These are phyloP conservation scores for Mylabris sibirica DNA, from an alignment of 2,888 invertebrate genomes.

Conservation along the genomic window DNA sequence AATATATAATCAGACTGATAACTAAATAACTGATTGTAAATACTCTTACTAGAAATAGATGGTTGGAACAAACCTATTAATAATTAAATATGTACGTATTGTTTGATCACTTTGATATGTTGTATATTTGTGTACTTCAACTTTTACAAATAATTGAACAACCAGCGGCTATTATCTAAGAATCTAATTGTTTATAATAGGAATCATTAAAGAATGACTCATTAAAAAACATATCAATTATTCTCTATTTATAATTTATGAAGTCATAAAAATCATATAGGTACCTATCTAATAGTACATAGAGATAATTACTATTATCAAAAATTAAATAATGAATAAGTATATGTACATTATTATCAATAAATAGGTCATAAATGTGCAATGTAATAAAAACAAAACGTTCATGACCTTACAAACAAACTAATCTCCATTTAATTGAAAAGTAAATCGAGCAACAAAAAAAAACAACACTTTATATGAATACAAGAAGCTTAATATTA, in stretches of 20 bases:
- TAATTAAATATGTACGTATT: no score
- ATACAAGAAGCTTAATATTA: not conserved
- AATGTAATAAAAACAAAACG: not conserved
- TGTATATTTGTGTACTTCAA: not conserved
- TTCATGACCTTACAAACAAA: constrained; percentile 6
- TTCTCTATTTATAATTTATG: not conserved
- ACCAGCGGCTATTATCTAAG: not conserved
- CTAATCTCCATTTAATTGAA: not conserved
- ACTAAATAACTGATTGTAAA: no score
- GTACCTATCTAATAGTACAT: no score
- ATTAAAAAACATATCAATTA: not conserved
- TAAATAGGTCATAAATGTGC: not conserved
- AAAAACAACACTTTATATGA: not conserved
- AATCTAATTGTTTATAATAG: not conserved
- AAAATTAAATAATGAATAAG: not conserved
- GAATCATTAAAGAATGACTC: not conserved
- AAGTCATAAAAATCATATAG: constrained; percentile 1
- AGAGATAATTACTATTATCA: not conserved
- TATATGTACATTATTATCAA: not conserved
- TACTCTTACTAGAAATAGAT: not conserved
- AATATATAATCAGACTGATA: no score
- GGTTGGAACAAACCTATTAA: not conserved
- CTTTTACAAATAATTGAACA: constrained; percentile 1
- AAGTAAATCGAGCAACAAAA: not conserved
- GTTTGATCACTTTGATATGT: not conserved